phyloP scores from a whole-genome alignment of 1,140 invertebrate genomes.

The Drosophila saltans region DNA sequence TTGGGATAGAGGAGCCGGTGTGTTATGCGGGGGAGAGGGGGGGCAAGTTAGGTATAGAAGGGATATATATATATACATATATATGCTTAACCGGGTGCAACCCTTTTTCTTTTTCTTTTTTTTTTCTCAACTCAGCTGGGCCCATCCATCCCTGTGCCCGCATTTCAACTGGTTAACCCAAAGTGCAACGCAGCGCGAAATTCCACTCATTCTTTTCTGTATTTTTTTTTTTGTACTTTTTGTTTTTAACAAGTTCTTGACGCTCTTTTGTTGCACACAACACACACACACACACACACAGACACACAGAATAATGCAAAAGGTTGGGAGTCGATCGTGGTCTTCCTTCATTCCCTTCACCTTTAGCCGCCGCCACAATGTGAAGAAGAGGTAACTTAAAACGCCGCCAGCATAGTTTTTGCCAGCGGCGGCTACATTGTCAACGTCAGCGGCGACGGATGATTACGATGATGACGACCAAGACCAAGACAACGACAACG shows the following conservation, averaged over 20 bases:
- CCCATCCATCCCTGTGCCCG: slow-evolving; percentile 22
- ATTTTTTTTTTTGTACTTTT: slow-evolving; percentile 7
- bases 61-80: slow-evolving; percentile 12
- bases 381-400: slow-evolving; percentile 42
- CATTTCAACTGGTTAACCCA: slow-evolving; percentile 30
- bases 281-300: slow-evolving; percentile 18
- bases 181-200: slow-evolving; percentile 79
- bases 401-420: slow-evolving; percentile 58
- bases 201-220: slow-evolving; percentile 64
- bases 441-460: slow-evolving; percentile 63
- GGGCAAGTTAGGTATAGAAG: neutral
- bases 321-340: slow-evolving; percentile 51
- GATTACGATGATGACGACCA: slow-evolving; percentile 30
- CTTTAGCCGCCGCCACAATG: slow-evolving; percentile 2
- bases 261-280: slow-evolving; percentile 66
- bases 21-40: too few relatives aligned
- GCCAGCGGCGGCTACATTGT: slow-evolving; percentile 43
- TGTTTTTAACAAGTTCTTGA: slow-evolving; percentile 72
- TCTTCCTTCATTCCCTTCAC: slow-evolving; percentile 22
- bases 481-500: slow-evolving; percentile 53
- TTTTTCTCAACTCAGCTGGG: neutral
- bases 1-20: neutral
- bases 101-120: neutral
- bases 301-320: slow-evolving; percentile 62
- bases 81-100: slow-evolving; percentile 20